Evolutionary conservation across 2,113 vertebrate genomes (phyloP).

Genomic region (Nothobranchius kuhntae): DNA sequence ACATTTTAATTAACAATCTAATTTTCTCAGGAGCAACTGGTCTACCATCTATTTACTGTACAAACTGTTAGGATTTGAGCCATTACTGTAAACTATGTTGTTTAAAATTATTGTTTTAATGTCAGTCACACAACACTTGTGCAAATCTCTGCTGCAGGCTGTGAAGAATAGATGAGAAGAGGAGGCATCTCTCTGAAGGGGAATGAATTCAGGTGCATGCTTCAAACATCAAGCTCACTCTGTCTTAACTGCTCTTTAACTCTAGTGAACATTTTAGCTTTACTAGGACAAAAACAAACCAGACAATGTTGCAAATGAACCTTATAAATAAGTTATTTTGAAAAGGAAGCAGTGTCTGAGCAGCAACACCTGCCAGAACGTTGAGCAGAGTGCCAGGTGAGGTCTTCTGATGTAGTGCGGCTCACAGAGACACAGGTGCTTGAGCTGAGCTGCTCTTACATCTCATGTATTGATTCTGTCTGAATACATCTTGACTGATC

Average conservation of each 20-base stretch:
- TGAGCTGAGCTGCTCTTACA: conserved; percentile 33
- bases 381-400: conserved; percentile 9
- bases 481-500: conserved; percentile 57
- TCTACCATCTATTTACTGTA: too few relatives aligned
- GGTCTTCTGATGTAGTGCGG: conserved; percentile 29
- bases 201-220: background rate
- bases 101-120: background rate
- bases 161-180: background rate
- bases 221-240: background rate
- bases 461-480: conserved; percentile 63
- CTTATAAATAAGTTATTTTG: too few relatives aligned
- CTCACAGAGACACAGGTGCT: conserved; percentile 18
- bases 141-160: background rate
- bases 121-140: background rate
- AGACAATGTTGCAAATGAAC: background rate
- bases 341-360: background rate
- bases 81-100: background rate
- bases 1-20: too few relatives aligned
- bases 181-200: background rate
- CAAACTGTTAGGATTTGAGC: too few relatives aligned
- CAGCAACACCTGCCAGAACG: conserved; percentile 20
- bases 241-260: background rate
- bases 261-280: background rate
- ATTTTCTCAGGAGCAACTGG: too few relatives aligned
- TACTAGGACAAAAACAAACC: background rate